Percentiles rank a stretch among this genome's conserved stretches.
Evolutionary conservation across 2,797 vertebrate species (phyloP).

Genomic region (Mormyrops boulengeri): DNA sequence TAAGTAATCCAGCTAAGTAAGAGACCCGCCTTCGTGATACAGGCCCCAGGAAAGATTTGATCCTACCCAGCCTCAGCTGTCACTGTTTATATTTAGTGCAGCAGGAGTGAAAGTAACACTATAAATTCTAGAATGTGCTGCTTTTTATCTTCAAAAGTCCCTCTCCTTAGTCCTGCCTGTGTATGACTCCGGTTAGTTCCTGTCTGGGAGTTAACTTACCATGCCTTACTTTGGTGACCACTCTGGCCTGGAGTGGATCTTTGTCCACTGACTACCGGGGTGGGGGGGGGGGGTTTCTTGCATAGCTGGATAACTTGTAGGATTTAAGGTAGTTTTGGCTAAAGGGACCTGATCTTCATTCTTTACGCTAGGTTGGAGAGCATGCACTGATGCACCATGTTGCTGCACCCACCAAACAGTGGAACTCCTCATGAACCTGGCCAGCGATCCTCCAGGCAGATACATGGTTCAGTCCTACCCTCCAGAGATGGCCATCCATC

Average conservation of each 20-base stretch:
- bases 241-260: constrained; percentile 24
- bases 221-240: constrained; percentile 26
- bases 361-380: not conserved
- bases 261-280: constrained; percentile 21
- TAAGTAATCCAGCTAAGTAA: not conserved
- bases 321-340: not conserved
- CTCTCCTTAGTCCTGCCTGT: constrained; percentile 1
- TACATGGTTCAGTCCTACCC: too few species aligned
- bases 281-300: not conserved
- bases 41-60: constrained; percentile 28
- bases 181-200: constrained; percentile 1
- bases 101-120: constrained; percentile 31
- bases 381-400: too few species aligned
- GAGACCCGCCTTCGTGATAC: not conserved
- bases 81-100: constrained; percentile 61
- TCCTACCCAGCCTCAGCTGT: constrained; percentile 53
- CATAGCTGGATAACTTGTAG: not conserved
- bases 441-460: too few species aligned
- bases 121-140: constrained; percentile 40
- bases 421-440: too few species aligned
- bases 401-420: too few species aligned
- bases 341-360: not conserved
- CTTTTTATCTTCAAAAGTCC: constrained; percentile 27
- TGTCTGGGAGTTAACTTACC: constrained; percentile 16
- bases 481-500: too few species aligned